phyloP scores from a whole-genome alignment of 2,888 invertebrate species.

The Ophion obscuratus region DNA sequence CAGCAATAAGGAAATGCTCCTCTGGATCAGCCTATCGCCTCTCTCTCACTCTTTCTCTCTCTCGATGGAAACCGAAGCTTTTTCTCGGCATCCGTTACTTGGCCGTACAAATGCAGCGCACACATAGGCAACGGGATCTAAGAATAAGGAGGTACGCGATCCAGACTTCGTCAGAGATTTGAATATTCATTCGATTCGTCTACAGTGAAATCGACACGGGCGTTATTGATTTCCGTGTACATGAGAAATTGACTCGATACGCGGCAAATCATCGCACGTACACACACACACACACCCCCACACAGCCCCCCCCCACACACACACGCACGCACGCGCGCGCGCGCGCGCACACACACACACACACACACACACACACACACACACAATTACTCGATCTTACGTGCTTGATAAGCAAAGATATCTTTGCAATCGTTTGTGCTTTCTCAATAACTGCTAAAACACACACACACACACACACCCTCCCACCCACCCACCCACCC shows the following conservation, averaged over 20 bases:
- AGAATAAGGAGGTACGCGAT: constrained; percentile 44
- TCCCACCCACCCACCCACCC: no score
- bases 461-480: no score
- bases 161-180: constrained; percentile 33
- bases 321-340: not conserved
- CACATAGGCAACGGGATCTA: constrained; percentile 20
- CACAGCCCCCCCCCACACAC: not conserved
- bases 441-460: no score
- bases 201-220: constrained; percentile 37
- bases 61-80: constrained; percentile 49
- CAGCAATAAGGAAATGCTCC: constrained; percentile 81
- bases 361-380: no score
- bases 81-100: constrained; percentile 51
- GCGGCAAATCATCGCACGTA: not conserved
- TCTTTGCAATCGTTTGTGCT: no score
- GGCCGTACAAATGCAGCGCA: constrained; percentile 36
- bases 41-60: constrained; percentile 21
- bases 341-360: no score
- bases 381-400: no score
- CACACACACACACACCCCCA: not conserved
- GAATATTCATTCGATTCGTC: constrained; percentile 61
- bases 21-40: constrained; percentile 30
- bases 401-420: no score
- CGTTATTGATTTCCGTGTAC: constrained; percentile 65
- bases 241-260: constrained; percentile 58